Percentiles rank a stretch among this genome's conserved stretches.
phyloP scores from a whole-genome alignment of 2,797 vertebrate genomes.

The Pangasius mekongensis region DNA sequence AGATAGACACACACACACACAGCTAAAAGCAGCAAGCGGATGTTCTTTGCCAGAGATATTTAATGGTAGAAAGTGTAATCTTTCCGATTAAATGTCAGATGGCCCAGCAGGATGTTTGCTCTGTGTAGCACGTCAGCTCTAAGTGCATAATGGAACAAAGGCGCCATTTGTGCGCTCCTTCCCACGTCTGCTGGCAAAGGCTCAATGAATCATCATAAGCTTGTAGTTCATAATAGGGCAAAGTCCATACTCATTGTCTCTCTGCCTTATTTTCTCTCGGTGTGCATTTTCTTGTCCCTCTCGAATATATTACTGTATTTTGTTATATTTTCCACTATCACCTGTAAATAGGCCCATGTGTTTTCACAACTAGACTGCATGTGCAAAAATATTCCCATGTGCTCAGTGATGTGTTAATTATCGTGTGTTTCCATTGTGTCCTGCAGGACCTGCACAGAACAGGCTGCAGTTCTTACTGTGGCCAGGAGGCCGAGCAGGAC shows the following conservation, averaged over 20 bases:
- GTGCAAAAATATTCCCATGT: slow-evolving; percentile 11
- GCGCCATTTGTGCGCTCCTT: slow-evolving; percentile 25
- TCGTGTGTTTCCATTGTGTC: background rate
- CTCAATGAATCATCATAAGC: slow-evolving; percentile 57
- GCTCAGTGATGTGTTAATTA: slow-evolving; percentile 8
- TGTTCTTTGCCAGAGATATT: slow-evolving; percentile 14
- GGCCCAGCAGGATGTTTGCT: slow-evolving; percentile 65
- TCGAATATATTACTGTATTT: background rate
- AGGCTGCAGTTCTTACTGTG: slow-evolving; percentile 96
- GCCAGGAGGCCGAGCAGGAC: slow-evolving; percentile 97
- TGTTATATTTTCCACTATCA: background rate
- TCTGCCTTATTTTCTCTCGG: background rate
- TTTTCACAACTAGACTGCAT: background rate
- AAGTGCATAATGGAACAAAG: slow-evolving; percentile 61
- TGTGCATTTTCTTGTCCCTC: background rate
- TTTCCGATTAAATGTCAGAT: slow-evolving; percentile 28
- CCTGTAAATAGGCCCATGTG: background rate
- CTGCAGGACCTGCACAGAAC: slow-evolving; percentile 94
- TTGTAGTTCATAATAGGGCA: slow-evolving; percentile 33
- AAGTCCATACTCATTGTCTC: slow-evolving; percentile 47
- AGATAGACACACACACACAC: background rate
- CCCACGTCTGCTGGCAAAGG: slow-evolving; percentile 6
- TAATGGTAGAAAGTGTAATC: slow-evolving; percentile 16
- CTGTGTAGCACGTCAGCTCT: slow-evolving; percentile 52
- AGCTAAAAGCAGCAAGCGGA: slow-evolving; percentile 3